These are phyloP conservation scores for Trissolcus japonicus DNA, from an alignment of 2,888 invertebrate species.

Conservation along the genomic window DNA sequence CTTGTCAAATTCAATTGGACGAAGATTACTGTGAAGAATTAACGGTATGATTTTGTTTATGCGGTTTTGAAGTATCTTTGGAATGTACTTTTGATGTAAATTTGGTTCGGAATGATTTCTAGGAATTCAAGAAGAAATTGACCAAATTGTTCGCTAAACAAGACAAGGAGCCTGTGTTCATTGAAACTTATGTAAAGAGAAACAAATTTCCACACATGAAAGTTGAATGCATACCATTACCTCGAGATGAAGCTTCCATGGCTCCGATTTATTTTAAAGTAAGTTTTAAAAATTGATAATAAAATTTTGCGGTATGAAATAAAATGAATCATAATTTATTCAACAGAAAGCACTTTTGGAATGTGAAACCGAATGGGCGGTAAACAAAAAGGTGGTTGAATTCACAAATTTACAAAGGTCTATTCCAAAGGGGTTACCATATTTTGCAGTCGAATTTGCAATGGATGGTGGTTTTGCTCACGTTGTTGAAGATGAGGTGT, in stretches of 20 bases:
- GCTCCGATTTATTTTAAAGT: slow-evolving; percentile 97
- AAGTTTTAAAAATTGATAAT: slow-evolving; percentile 2
- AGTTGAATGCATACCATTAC: slow-evolving; percentile 92
- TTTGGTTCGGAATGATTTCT: slow-evolving; percentile 64
- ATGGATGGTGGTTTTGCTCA: slow-evolving; percentile 95
- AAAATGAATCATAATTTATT: too few relatives aligned
- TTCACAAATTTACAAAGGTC: slow-evolving; percentile 86
- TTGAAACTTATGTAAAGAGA: slow-evolving; percentile 89
- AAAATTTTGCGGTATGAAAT: too few relatives aligned
- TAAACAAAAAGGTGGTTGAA: slow-evolving; percentile 93
- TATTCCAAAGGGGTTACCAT: slow-evolving; percentile 95
- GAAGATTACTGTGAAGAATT: slow-evolving; percentile 97
- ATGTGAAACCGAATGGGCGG: slow-evolving; percentile 95
- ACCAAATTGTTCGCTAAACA: slow-evolving; percentile 85
- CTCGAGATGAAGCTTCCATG: slow-evolving; percentile 88
- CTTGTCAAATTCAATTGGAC: slow-evolving; percentile 89
- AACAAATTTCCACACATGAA: slow-evolving; percentile 88
- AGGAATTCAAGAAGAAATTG: slow-evolving; percentile 86
- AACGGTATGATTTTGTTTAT: slow-evolving; percentile 73
- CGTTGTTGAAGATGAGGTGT: slow-evolving; percentile 94
- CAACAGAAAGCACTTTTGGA: slow-evolving; percentile 92
- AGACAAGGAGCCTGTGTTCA: slow-evolving; percentile 90
- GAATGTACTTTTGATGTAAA: background rate
- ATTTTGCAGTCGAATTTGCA: slow-evolving; percentile 96
- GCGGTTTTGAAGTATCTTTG: background rate